These are phyloP conservation scores for Diadophis punctatus DNA, from an alignment of 2,113 vertebrate species.

Conservation along the genomic window DNA sequence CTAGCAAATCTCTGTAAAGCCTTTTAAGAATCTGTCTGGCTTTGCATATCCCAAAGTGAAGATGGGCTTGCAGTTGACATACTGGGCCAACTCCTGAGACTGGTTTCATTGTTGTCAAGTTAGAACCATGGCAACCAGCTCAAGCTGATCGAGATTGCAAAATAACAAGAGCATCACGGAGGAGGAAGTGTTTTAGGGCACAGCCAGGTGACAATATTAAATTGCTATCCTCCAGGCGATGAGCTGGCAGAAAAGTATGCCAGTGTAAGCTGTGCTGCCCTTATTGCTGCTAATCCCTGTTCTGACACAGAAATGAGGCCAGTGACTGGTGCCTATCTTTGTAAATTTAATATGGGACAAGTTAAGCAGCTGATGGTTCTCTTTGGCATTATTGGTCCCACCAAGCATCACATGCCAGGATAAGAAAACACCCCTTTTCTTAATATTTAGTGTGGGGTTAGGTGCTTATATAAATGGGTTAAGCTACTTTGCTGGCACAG, in stretches of 20 bases:
- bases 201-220: neutral
- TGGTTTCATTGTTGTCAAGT: neutral
- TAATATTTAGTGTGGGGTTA: neutral
- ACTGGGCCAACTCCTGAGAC: conserved; percentile 13
- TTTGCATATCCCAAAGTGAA: conserved; percentile 17
- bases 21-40: neutral
- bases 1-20: conserved; percentile 6
- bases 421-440: neutral
- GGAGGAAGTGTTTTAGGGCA: neutral
- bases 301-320: neutral
- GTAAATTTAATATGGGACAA: neutral
- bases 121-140: conserved; percentile 25
- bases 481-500: neutral
- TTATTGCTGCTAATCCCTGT: neutral
- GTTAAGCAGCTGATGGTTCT: neutral
- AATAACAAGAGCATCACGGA: neutral
- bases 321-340: neutral
- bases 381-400: neutral
- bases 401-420: neutral
- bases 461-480: neutral
- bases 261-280: neutral
- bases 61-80: neutral
- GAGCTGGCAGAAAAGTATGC: neutral
- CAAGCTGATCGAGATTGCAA: neutral
- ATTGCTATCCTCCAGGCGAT: neutral